A percentile compares a stretch with the other conserved stretches of the same genome.
Conservation (phyloP, 2,888 invertebrate species). For the Lypha dubia region DNA sequence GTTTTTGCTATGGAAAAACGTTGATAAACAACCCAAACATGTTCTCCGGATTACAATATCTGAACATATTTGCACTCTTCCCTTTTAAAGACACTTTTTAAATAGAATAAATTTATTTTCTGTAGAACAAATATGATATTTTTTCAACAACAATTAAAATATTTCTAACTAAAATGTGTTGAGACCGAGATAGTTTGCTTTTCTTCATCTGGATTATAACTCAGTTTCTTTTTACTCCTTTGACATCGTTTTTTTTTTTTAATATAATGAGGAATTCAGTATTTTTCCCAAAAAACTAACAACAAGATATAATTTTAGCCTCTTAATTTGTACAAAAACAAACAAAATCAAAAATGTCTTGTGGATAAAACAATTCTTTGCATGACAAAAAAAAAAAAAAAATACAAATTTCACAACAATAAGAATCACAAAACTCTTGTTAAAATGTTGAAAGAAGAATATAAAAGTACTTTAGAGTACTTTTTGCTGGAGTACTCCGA, state of each 20-base stretch:
- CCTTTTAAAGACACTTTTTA: no score
- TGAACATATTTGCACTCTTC: no score
- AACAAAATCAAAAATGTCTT: conserved; percentile 3
- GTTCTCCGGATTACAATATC: no score
- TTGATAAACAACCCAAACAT: no score
- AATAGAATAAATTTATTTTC: no score
- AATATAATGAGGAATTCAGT: not conserved
- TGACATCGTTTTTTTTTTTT: not conserved
- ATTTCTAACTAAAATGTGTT: no score
- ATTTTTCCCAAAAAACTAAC: not conserved
- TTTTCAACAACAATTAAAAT: no score
- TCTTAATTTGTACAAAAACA: conserved; percentile 47
- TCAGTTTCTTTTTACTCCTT: not conserved
- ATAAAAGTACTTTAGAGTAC: conserved; percentile 18
- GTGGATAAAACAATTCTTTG: not conserved
- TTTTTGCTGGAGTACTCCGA: conserved; percentile 14
- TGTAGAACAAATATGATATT: no score
- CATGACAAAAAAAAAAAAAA: conserved; percentile 2
- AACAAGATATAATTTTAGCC: not conserved
- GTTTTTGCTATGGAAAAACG: no score
- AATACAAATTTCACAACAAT: conserved; percentile 30
- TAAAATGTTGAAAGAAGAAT: conserved; percentile 6
- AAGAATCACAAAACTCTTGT: conserved; percentile 20
- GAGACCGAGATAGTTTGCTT: no score
- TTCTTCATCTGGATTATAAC: not conserved